Conservation (phyloP, 2,797 vertebrate genomes). For the Arctocebus calabarensis region DNA sequence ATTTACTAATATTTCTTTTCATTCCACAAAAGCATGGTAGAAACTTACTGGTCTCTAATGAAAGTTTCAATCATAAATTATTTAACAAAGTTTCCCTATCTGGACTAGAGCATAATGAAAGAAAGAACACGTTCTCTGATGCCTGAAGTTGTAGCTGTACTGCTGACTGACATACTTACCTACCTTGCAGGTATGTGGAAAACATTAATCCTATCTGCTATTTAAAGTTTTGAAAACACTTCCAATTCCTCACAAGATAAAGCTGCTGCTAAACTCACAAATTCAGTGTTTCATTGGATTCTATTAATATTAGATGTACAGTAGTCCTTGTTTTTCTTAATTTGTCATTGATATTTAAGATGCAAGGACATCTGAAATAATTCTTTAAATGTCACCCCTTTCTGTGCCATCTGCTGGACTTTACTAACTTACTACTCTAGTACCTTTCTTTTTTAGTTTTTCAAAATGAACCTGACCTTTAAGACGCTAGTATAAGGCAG, state of each 20-base stretch:
- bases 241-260: conserved; percentile 49
- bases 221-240: not conserved
- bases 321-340: not conserved
- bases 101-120: not conserved
- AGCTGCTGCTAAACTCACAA: not conserved
- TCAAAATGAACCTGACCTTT: conserved; percentile 50
- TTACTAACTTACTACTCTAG: conserved; percentile 46
- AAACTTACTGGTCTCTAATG: not conserved
- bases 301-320: not conserved
- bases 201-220: not conserved
- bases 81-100: not conserved
- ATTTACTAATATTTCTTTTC: not conserved
- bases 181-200: not conserved
- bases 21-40: not conserved
- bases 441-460: conserved; percentile 51
- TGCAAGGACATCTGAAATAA: conserved; percentile 39
- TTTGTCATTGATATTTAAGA: conserved; percentile 50
- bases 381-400: conserved; percentile 52
- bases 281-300: not conserved
- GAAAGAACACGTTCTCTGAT: not conserved
- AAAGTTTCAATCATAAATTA: conserved; percentile 46
- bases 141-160: not conserved
- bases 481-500: not conserved
- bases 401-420: not conserved
- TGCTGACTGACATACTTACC: not conserved